Conservation (phyloP, 2,888 invertebrate genomes). For the Notodonta dromedarius region DNA sequence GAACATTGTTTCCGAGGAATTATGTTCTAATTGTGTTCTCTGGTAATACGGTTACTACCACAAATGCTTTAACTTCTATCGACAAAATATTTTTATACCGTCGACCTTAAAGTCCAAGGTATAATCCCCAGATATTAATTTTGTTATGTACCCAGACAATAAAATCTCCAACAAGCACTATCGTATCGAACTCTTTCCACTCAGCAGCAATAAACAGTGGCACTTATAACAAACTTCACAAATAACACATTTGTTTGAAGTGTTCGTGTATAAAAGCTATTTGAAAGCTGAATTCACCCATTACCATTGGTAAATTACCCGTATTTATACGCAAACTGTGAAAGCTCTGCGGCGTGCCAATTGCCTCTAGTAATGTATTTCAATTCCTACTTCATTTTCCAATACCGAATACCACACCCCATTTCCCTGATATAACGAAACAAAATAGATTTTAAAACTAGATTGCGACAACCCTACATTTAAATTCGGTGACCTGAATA, state of each 20-base stretch:
- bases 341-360: conserved; percentile 37
- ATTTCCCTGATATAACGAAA: conserved; percentile 49
- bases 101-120: too few relatives aligned
- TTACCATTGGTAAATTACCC: conserved; percentile 37
- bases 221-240: not conserved
- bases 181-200: not conserved
- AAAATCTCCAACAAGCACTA: not conserved
- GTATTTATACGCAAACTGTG: conserved; percentile 39
- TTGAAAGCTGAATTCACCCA: conserved; percentile 25
- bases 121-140: too few relatives aligned
- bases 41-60: too few relatives aligned
- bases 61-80: too few relatives aligned
- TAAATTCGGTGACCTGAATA: conserved; percentile 14
- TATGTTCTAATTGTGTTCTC: too few relatives aligned
- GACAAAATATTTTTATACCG: too few relatives aligned
- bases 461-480: not conserved
- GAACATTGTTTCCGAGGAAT: too few relatives aligned
- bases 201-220: not conserved
- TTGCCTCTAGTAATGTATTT: conserved; percentile 49
- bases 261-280: conserved; percentile 27
- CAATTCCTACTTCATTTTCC: conserved; percentile 54
- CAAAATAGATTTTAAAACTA: conserved; percentile 20
- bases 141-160: too few relatives aligned
- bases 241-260: conserved; percentile 29
- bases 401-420: conserved; percentile 52